Percentiles rank a stretch among this genome's conserved stretches.
These are phyloP conservation scores for Molothrus aeneus DNA, from an alignment of 2,797 vertebrate species.

Conservation along the genomic window DNA sequence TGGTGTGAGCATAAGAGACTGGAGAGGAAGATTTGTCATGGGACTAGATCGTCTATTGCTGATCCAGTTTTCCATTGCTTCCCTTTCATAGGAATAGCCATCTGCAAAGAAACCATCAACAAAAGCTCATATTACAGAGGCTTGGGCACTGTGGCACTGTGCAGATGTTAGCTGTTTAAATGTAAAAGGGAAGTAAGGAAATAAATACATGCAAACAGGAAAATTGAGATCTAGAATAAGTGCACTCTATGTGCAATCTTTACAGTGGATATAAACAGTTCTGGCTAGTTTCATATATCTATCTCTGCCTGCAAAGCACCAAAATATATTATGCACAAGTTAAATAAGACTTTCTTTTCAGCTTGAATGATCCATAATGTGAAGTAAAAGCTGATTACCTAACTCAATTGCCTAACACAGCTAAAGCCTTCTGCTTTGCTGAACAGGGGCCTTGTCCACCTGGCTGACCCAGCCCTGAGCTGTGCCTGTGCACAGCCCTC, in stretches of 20 bases:
- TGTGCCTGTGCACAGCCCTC: not conserved
- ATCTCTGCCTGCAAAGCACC: not conserved
- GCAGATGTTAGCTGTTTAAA: not conserved
- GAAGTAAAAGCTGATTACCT: not conserved
- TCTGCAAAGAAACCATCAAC: conserved; percentile 74
- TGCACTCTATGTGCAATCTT: not conserved
- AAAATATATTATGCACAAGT: not conserved
- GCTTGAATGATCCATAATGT: not conserved
- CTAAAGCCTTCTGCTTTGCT: not conserved
- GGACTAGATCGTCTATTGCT: conserved; percentile 83
- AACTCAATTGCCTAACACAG: too few relatives aligned
- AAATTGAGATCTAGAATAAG: not conserved
- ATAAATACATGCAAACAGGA: not conserved
- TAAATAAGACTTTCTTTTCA: not conserved
- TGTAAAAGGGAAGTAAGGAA: not conserved
- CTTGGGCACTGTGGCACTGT: not conserved
- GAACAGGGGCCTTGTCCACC: too few relatives aligned
- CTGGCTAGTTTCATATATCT: not conserved
- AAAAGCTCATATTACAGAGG: not conserved
- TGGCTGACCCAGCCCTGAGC: not conserved
- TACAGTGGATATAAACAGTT: not conserved
- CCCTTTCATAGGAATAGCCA: conserved; percentile 89
- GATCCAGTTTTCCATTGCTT: conserved; percentile 88
- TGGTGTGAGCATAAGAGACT: conserved; percentile 80
- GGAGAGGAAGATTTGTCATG: conserved; percentile 88